A percentile compares a stretch with the other conserved stretches of the same genome.
Conservation (phyloP, 2,888 invertebrate species). For the Trichacis sp. region DNA sequence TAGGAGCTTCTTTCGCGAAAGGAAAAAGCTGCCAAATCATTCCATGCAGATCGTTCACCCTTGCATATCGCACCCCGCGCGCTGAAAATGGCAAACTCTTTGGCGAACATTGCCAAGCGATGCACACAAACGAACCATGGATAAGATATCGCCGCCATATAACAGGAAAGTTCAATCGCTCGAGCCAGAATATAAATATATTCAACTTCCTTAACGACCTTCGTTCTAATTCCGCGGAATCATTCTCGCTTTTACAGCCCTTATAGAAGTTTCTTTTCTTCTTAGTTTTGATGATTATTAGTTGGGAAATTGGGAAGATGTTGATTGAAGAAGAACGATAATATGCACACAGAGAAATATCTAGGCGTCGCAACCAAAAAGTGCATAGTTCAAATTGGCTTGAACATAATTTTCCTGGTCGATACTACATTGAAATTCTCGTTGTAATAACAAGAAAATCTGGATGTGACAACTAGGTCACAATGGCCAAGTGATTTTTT, state of each 20-base stretch:
- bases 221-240: constrained; percentile 14
- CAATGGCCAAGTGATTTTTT: no score
- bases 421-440: no score
- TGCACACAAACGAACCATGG: constrained; percentile 43
- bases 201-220: constrained; percentile 37
- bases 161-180: constrained; percentile 44
- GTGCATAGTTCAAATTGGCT: no score
- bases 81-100: constrained; percentile 50
- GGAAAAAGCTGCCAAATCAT: constrained; percentile 46
- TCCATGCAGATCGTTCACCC: constrained; percentile 42
- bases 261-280: neutral
- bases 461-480: no score
- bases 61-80: constrained; percentile 42
- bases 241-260: constrained; percentile 1
- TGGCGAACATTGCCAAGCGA: constrained; percentile 46
- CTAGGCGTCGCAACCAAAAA: no score
- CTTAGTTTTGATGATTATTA: neutral
- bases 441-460: no score
- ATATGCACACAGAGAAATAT: no score
- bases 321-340: no score
- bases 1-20: constrained; percentile 30
- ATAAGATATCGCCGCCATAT: constrained; percentile 39
- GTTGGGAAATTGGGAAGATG: neutral
- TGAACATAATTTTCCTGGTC: no score
- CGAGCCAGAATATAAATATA: constrained; percentile 40